Conservation (phyloP, 1,140 invertebrate species). For the Cotesia vestalis region DNA sequence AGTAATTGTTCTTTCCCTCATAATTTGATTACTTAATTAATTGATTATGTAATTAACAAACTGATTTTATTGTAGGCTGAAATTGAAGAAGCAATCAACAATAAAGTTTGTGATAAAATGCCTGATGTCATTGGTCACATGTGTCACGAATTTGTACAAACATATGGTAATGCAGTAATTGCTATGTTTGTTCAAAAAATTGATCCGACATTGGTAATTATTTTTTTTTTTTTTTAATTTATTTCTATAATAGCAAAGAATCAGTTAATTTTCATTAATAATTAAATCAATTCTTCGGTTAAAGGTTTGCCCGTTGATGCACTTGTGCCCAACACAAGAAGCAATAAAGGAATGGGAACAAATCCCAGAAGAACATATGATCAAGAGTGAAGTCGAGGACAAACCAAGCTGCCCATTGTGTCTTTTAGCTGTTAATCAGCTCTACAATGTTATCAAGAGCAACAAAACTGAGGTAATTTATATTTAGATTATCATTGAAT, state of each 20-base stretch:
- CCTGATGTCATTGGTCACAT: constrained; percentile 72
- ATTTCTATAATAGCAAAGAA: background rate
- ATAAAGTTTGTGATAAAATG: constrained; percentile 74
- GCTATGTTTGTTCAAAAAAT: constrained; percentile 82
- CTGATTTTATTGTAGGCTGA: constrained; percentile 64
- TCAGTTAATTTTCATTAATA: too few species aligned
- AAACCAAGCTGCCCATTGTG: constrained; percentile 81
- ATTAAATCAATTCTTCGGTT: constrained; percentile 17
- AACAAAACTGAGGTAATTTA: constrained; percentile 75
- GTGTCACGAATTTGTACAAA: constrained; percentile 79
- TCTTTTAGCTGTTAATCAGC: constrained; percentile 78
- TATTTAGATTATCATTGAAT: constrained; percentile 8
- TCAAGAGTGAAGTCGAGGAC: constrained; percentile 65
- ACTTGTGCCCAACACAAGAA: constrained; percentile 66
- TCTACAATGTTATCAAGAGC: constrained; percentile 74
- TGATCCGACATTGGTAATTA: constrained; percentile 75
- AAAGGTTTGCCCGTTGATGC: constrained; percentile 67
- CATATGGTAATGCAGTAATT: constrained; percentile 80
- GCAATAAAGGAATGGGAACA: constrained; percentile 56
- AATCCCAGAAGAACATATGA: constrained; percentile 63
- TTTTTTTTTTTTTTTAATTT: constrained; percentile 17
- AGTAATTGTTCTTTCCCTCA: constrained; percentile 58
- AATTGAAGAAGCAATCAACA: constrained; percentile 70
- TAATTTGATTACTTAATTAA: constrained; percentile 33
- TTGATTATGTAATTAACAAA: constrained; percentile 23